Base-by-base conservation (phyloP, 2,797 vertebrate species). In the Loris lydekkerianus region DNA sequence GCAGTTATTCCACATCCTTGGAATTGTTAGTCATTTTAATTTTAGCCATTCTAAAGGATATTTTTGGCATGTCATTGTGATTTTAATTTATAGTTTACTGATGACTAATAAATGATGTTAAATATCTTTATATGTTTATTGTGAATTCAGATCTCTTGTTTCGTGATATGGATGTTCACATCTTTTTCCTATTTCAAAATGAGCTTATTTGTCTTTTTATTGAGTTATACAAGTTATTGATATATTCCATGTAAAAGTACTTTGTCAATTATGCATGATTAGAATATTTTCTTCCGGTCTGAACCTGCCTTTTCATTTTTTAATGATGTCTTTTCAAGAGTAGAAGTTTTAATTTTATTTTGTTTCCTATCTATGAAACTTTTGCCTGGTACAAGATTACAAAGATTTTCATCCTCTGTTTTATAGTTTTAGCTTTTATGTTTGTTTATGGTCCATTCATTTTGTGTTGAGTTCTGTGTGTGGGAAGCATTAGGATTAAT, bases 261-360 rank as follows among this genome's bases (percentile, higher is more conserved):
- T 86, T 86, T 61, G 37, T 60, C 27, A 61, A 60, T 86, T 73
- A 43, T 29, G 31, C 63, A 9, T 67, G 37, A 34, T 89, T 31
- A 60, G 34, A 76, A n/a, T 61, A 75, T 46, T 21, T 63, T 75
- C 25, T 75, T 27, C 20, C 13, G 75, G 9, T 75, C 58, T 8
- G 70, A 89, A 83, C n/a, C 17, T 88, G 29, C 37, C 58, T 89
- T 76, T 83, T 23, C 14, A n/a, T 87, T 75, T 75, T 75, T 75
- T 84, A 61, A 31, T 56, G 18, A 14, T 84, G 21, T 60, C 27
- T 49, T 75, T 84, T 77, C 60, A 77, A 84, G 49, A 77, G n/a
- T 4, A 56, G 27, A 78, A 69, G 25, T 60, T 69, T 84, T 77
- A 37, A 94, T 89, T 34, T 61, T n/a, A 87, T 18, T 65, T n/a